Evolutionary conservation across 2,888 invertebrate species (phyloP), one percentile per base, ranked within the genome.

Genomic region (Macroteleia sp.): DNA sequence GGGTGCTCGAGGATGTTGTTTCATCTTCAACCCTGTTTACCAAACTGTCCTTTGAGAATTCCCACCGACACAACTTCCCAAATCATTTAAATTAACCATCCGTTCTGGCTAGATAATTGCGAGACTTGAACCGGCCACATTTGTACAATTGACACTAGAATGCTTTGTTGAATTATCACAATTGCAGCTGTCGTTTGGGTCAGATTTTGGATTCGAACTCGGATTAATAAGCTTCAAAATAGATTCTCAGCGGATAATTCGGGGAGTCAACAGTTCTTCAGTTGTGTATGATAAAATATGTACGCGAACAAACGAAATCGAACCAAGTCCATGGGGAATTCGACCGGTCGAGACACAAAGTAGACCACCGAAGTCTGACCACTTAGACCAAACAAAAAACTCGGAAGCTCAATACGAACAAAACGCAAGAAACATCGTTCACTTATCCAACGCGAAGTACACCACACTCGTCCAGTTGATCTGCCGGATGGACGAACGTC

Each of bases 401-500:
- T 25, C 6, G 25, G 6, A 25, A 3, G 6, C 25, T 25, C 25
- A 6, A 25, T 25, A 6, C 6, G 6, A 25, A 25, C 25, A 25
- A 25, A 30, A 30, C 30, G 30, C 10, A 2, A 25, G 25, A 25
- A 30, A 9, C 30, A 10, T 30, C 30, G 30, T 30, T 30, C 48
- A 48, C 48, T 48, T 30, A 14, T 22, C 48, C 25, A 17, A 9
- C 32, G 12, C 52, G 36, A 28, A 16, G 30, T 19, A 50, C 52
- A 52, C 1, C 39, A 9, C 22, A 32, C 57, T 57, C 20, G 30
- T 39, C 16, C 28, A 8, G 54, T 22, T 14, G 12, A 52, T 56
- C 25, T 17, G 17, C 39, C 57, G 30, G 22, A 20, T 4, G 34
- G 14, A 19, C 32, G 6, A 5, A 8, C 34, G 34, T 19, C 17